phyloP scores from a whole-genome alignment of 2,888 invertebrate species.

The Petrolisthes cinctipes region DNA sequence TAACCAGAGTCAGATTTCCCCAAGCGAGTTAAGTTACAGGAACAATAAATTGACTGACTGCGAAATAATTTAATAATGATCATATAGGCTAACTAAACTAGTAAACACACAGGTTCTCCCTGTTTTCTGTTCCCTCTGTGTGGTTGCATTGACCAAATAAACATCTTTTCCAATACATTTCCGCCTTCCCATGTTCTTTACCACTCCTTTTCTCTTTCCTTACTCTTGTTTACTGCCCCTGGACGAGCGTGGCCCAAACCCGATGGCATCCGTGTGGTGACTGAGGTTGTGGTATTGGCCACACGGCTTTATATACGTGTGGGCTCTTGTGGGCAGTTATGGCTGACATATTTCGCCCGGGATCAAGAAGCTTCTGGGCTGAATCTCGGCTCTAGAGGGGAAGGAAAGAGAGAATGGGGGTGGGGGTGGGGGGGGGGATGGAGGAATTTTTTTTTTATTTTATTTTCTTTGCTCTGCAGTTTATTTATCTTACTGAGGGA shows the following conservation, averaged over 20 bases:
- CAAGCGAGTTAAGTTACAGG: no score
- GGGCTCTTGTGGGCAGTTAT: background rate
- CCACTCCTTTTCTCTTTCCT: background rate
- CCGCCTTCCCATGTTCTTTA: background rate
- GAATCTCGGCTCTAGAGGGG: background rate
- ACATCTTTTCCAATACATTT: background rate
- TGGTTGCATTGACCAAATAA: background rate
- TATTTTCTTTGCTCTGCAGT: background rate
- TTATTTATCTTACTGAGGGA: background rate
- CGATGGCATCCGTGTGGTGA: background rate
- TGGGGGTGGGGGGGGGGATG: background rate
- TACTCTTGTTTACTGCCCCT: constrained; percentile 6
- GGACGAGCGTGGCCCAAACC: constrained; percentile 2
- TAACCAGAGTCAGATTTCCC: no score
- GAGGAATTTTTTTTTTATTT: background rate
- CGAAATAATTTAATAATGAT: no score
- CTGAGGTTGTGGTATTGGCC: constrained; percentile 4
- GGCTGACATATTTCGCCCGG: constrained; percentile 13
- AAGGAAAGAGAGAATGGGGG: background rate
- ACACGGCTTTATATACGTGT: constrained; percentile 5
- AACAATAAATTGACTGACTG: no score
- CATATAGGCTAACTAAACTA: no score
- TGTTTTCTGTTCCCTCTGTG: no score
- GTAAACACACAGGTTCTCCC: no score
- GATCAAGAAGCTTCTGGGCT: constrained; percentile 11